A percentile compares a stretch with the other conserved stretches of the same genome.
phyloP scores from a whole-genome alignment of 1,140 invertebrate genomes.

The Homarus americanus region DNA sequence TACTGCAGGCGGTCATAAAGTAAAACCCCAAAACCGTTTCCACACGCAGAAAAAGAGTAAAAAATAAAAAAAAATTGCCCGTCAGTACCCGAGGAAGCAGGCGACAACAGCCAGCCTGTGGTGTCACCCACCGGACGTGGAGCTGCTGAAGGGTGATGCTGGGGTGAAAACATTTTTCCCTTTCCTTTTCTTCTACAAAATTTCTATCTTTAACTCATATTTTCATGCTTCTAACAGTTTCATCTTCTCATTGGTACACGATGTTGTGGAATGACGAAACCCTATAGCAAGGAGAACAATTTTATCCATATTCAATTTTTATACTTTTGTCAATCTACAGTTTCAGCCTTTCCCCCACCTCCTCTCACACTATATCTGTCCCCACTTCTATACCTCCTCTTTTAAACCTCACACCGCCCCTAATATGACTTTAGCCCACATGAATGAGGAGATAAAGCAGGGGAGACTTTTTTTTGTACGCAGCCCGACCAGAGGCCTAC shows the following conservation, averaged over 20 bases:
- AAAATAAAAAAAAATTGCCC: not conserved
- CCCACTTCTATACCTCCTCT: conserved; percentile 11
- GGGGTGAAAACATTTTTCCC: not conserved
- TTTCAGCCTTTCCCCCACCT: not conserved
- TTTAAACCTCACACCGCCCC: conserved; percentile 27
- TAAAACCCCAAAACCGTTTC: not conserved
- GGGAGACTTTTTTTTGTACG: conserved; percentile 24
- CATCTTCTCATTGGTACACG: not conserved
- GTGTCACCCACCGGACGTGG: not conserved
- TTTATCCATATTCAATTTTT: not conserved
- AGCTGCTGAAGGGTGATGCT: not conserved
- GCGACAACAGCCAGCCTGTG: not conserved
- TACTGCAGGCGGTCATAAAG: not conserved
- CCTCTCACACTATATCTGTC: conserved; percentile 3
- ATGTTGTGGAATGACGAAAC: not conserved
- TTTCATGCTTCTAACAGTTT: not conserved
- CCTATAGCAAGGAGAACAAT: not conserved
- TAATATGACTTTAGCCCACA: conserved; percentile 52
- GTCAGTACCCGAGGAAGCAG: not conserved
- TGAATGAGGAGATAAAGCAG: conserved; percentile 24
- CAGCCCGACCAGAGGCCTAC: conserved; percentile 26
- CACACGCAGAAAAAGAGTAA: not conserved
- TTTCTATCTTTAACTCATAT: not conserved
- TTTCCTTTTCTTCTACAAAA: not conserved
- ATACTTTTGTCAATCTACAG: not conserved